A percentile compares a stretch with the other conserved stretches of the same genome.
Conservation (phyloP, 2,113 vertebrate species). For the Daphoenositta chrysoptera region DNA sequence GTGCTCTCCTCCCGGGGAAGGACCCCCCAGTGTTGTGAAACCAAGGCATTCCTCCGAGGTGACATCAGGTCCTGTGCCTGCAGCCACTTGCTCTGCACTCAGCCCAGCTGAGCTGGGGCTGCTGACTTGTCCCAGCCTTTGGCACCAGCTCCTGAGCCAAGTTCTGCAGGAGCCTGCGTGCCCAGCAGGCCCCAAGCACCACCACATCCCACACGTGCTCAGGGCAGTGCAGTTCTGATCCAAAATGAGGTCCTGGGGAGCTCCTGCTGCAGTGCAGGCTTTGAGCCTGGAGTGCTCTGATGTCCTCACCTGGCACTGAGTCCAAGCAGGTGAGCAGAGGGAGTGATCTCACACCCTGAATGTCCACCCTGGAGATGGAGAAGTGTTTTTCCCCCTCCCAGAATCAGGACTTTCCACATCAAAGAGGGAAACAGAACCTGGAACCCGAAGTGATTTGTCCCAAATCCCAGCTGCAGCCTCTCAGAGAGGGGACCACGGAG, state of each 20-base stretch:
- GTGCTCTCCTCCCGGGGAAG: background rate
- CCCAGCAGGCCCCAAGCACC: background rate
- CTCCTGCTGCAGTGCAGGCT: background rate
- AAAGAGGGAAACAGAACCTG: background rate
- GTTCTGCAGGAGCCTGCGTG: background rate
- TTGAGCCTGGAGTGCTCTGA: background rate
- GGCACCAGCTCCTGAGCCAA: background rate
- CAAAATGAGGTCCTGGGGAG: background rate
- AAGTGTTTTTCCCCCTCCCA: too few species aligned
- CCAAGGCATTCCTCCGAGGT: background rate
- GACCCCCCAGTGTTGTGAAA: background rate
- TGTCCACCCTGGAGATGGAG: background rate
- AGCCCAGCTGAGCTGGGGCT: background rate
- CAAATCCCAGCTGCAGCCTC: background rate
- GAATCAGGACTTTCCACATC: fast-evolving
- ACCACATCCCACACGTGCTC: background rate
- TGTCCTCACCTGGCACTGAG: background rate
- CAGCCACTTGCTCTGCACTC: background rate
- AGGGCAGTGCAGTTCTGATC: background rate
- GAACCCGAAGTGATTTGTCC: background rate
- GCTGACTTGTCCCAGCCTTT: background rate
- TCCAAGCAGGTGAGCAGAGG: background rate
- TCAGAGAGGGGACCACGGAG: background rate
- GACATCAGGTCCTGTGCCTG: background rate
- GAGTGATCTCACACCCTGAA: background rate